These are phyloP conservation scores for Meteorus sp. DNA, from an alignment of 1,140 invertebrate genomes.

Conservation along the genomic window DNA sequence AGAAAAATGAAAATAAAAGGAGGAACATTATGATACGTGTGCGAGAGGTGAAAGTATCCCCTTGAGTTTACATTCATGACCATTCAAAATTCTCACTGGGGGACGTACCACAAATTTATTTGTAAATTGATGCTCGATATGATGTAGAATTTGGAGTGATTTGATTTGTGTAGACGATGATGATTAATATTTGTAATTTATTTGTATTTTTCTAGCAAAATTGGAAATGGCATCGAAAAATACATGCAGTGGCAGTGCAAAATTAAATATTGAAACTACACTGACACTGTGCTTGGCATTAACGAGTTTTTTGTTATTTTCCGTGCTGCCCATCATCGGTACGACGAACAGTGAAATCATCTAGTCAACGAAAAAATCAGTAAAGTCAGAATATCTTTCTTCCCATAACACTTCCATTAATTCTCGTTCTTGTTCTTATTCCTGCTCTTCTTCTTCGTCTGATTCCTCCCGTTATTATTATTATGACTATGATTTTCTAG, in stretches of 20 bases:
- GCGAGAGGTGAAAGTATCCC: no score
- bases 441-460: background rate
- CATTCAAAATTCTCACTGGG: no score
- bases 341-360: slow-evolving; percentile 33
- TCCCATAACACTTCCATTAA: background rate
- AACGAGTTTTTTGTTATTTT: slow-evolving; percentile 22
- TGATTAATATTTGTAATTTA: background rate
- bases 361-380: slow-evolving; percentile 33
- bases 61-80: no score
- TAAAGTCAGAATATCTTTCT: background rate
- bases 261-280: slow-evolving; percentile 5
- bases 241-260: slow-evolving; percentile 44
- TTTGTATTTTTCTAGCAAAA: slow-evolving; percentile 51
- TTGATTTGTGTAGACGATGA: background rate
- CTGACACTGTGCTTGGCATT: slow-evolving; percentile 22
- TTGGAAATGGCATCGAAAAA: slow-evolving; percentile 51
- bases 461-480: background rate
- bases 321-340: slow-evolving; percentile 15
- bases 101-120: no score
- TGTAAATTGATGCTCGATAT: no score
- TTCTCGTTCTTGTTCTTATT: background rate
- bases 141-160: no score
- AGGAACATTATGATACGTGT: no score
- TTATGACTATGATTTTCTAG: background rate
- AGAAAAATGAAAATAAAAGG: no score